A percentile compares a stretch with the other conserved stretches of the same genome.
Conservation (phyloP, 1,140 invertebrate genomes). For the Oryzaephilus surinamensis region DNA sequence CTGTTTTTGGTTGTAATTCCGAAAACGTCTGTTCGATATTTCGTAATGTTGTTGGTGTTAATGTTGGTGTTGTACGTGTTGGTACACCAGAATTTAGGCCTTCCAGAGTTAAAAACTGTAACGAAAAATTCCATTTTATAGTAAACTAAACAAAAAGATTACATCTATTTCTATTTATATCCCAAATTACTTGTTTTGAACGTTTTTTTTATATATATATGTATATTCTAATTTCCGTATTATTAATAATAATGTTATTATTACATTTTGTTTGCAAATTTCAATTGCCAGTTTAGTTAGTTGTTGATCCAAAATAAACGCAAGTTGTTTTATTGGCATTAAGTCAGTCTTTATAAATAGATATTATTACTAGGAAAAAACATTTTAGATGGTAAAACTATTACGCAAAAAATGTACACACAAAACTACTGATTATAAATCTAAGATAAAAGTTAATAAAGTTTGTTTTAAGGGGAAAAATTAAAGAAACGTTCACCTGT, state of each 20-base stretch:
- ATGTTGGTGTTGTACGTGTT: slow-evolving; percentile 79
- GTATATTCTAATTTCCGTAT: neutral
- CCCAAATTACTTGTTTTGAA: no score
- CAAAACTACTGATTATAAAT: neutral
- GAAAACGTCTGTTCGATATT: slow-evolving; percentile 80
- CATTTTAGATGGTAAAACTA: slow-evolving; percentile 1
- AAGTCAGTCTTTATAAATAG: slow-evolving; percentile 14
- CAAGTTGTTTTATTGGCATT: slow-evolving; percentile 8
- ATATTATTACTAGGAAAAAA: slow-evolving; percentile 14
- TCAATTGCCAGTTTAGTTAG: no score
- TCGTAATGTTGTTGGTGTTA: slow-evolving; percentile 85
- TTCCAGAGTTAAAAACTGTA: slow-evolving; percentile 70
- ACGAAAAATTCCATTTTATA: slow-evolving; percentile 38
- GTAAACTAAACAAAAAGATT: neutral
- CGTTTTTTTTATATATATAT: no score
- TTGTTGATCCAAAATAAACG: no score
- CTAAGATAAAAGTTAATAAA: neutral
- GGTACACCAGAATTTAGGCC: slow-evolving; percentile 75
- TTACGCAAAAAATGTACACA: slow-evolving; percentile 4
- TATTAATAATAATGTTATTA: no score
- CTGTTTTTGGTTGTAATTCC: slow-evolving; percentile 55
- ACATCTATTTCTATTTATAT: no score
- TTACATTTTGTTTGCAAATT: no score
- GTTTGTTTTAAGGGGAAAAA: no score
- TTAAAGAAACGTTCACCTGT: slow-evolving; percentile 32